These are phyloP conservation scores for Noctua comes DNA, from an alignment of 2,888 invertebrate genomes.

Conservation along the genomic window DNA sequence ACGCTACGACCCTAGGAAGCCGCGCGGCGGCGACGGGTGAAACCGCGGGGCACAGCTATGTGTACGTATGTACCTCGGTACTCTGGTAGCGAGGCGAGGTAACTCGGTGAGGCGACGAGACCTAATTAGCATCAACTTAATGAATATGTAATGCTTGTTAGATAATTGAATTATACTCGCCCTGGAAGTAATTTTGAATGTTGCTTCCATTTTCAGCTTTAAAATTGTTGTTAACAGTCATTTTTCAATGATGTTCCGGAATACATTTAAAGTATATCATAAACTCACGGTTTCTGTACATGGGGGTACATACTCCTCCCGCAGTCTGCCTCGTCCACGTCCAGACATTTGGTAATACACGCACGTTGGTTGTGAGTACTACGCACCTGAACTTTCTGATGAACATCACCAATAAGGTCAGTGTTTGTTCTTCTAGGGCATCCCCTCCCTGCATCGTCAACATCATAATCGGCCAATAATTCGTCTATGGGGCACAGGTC, in stretches of 20 bases:
- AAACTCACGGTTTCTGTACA: not conserved
- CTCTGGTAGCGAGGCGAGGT: constrained; percentile 48
- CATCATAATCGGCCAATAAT: too few species aligned
- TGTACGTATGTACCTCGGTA: constrained; percentile 22
- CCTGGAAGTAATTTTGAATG: constrained; percentile 73
- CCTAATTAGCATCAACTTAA: constrained; percentile 78
- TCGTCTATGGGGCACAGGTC: too few species aligned
- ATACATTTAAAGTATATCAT: constrained; percentile 1
- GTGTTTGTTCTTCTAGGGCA: too few species aligned
- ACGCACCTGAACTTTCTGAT: too few species aligned
- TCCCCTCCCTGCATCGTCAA: too few species aligned
- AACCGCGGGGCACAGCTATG: not conserved
- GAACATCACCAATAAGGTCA: too few species aligned
- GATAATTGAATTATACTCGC: constrained; percentile 74
- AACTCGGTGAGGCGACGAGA: constrained; percentile 58
- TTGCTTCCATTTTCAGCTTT: constrained; percentile 47
- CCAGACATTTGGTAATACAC: too few species aligned
- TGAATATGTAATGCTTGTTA: constrained; percentile 80
- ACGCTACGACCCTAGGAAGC: not conserved
- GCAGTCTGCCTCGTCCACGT: not conserved
- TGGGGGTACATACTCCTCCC: not conserved
- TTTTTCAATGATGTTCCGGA: constrained; percentile 26
- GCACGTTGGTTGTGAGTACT: too few species aligned
- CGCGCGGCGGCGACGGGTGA: not conserved
- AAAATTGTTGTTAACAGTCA: constrained; percentile 43